A percentile compares a stretch with the other conserved stretches of the same genome.
Evolutionary conservation across 2,888 invertebrate species (phyloP).

Genomic region (Sarcophaga carnaria): DNA sequence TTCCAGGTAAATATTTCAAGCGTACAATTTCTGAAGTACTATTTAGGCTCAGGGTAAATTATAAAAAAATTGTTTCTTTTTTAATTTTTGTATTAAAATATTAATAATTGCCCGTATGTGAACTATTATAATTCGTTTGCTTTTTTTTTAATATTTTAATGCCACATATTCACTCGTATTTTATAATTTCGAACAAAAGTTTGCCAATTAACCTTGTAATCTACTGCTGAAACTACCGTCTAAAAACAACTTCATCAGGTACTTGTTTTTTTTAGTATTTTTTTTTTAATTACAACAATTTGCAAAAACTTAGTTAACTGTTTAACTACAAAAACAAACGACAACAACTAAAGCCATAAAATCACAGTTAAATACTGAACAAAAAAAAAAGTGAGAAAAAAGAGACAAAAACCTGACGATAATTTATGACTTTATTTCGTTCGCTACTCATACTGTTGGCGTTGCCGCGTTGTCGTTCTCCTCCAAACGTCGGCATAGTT

Average conservation of each 20-base stretch:
- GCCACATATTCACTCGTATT: too few relatives aligned
- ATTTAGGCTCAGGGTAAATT: too few relatives aligned
- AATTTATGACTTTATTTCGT: conserved; percentile 32
- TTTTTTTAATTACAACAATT: conserved; percentile 6
- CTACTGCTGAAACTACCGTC: conserved; percentile 17
- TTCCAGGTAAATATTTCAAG: too few relatives aligned
- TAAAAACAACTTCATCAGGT: not conserved
- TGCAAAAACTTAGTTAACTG: too few relatives aligned
- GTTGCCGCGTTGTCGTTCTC: too few relatives aligned
- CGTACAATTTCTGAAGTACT: too few relatives aligned
- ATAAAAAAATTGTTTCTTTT: too few relatives aligned
- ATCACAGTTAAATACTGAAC: conserved; percentile 6
- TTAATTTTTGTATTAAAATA: too few relatives aligned
- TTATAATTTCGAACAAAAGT: conserved; percentile 3
- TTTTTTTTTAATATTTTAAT: not conserved
- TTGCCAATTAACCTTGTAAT: conserved; percentile 56
- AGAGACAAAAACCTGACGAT: not conserved
- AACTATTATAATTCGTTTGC: too few relatives aligned
- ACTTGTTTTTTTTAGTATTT: too few relatives aligned
- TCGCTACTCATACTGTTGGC: not conserved
- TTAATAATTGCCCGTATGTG: too few relatives aligned
- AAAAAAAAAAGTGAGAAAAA: not conserved
- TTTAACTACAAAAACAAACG: conserved; percentile 13
- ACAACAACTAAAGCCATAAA: conserved; percentile 11
- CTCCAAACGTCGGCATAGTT: too few relatives aligned